These are phyloP conservation scores for Ginglymostoma cirratum DNA, from an alignment of 2,113 vertebrate species.

Conservation along the genomic window DNA sequence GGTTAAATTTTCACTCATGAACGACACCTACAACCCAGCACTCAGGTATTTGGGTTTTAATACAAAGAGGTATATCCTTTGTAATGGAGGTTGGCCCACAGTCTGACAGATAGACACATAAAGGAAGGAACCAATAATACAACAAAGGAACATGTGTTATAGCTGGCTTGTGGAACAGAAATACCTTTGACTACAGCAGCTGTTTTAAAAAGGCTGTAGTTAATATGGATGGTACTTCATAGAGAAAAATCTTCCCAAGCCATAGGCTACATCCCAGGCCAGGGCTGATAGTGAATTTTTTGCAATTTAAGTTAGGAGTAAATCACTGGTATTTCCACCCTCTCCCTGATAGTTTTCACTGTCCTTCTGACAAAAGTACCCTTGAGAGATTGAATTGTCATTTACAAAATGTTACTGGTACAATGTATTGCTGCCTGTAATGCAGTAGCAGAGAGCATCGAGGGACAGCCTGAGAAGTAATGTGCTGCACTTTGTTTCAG, in stretches of 20 bases:
- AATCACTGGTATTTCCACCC: neutral
- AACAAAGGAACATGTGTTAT: neutral
- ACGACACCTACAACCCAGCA: neutral
- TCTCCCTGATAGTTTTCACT: neutral
- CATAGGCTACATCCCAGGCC: neutral
- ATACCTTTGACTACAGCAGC: neutral
- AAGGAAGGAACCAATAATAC: neutral
- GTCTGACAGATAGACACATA: neutral
- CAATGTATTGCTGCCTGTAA: neutral
- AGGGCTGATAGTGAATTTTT: neutral
- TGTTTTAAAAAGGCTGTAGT: neutral
- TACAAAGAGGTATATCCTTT: neutral
- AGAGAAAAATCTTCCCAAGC: neutral
- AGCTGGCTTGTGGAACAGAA: neutral
- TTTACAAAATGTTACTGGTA: neutral
- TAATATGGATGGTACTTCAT: neutral
- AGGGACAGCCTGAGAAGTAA: neutral
- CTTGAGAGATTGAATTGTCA: constrained; percentile 11
- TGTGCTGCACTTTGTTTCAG: neutral
- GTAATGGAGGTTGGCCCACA: neutral
- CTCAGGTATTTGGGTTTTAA: neutral
- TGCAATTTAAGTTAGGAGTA: neutral
- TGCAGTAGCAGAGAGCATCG: neutral
- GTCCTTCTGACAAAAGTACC: neutral
- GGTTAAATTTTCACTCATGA: neutral